Evolutionary conservation across 1,140 invertebrate genomes (phyloP), one percentile per base, ranked within the genome.

Genomic region (Cydia amplana): DNA sequence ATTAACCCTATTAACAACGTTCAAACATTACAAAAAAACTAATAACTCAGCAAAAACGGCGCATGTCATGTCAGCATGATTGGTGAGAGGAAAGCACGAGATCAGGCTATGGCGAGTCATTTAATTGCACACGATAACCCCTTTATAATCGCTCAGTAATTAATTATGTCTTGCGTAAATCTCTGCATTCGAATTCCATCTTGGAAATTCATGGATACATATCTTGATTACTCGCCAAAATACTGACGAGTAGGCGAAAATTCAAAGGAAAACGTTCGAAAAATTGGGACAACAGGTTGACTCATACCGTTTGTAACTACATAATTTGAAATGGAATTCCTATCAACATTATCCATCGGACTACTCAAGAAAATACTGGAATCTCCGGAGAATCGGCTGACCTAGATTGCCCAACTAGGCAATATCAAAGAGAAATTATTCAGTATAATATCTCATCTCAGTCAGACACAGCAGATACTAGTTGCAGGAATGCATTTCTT

Each of bases 401-500:
- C 65, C 32, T 18, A 43, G 16, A 70, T 70, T 18, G 6, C 28
- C 43, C 64, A 67, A 40, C 65, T 40, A 7, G 32, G 65, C 32
- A 18, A 43, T 70, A 70, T 70, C 9, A 70, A 40, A 40, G 65
- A 70, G 25, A 67, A 67, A 70, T 70, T 36, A 70, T 70, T 70
- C 65, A 43, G n/a, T 70, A 74, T 74, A 74, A 64, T 43, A 64
- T 78, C 72, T 82, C 75, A 77, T 75, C 77, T 75, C 67, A 75
- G 76, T n/a, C n/a, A n/a, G n/a, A n/a, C n/a, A n/a, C n/a, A n/a
- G 23, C 78, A 77, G 81, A 81, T 82, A 83, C 83, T 74, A 75
- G 72, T 79, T 76, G 76, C 79, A 82, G 80, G 82, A 85, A 88
- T 88, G 83, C 80, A 78, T 74, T 72, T 73, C 82, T 87, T 90